phyloP scores from a whole-genome alignment of 2,113 vertebrate genomes.

The Pelecanus crispus region DNA sequence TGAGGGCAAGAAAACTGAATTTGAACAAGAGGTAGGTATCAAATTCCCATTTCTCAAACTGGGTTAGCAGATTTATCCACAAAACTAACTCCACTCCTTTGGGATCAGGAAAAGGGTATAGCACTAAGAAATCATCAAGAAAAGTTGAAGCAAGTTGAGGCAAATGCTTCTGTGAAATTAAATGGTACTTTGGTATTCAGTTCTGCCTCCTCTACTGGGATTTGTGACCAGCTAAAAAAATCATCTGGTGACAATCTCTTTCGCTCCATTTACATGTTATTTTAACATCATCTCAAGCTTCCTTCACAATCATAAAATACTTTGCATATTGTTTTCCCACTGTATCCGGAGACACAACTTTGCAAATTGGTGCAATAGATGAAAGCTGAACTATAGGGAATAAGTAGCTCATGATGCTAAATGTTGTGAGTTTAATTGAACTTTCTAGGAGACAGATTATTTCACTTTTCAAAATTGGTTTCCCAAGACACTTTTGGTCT shows the following conservation, averaged over 20 bases:
- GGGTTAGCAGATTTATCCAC: not conserved
- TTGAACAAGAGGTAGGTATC: not conserved
- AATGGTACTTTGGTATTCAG: not conserved
- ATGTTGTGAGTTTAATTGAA: conserved; percentile 4
- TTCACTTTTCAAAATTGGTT: not conserved
- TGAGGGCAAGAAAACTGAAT: not conserved
- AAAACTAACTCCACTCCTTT: not conserved
- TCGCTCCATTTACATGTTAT: not conserved
- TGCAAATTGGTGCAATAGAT: not conserved
- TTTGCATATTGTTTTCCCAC: not conserved
- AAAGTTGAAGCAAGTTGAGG: not conserved
- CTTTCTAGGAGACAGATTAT: not conserved
- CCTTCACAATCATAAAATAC: not conserved
- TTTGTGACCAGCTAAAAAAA: not conserved
- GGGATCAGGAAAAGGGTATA: not conserved
- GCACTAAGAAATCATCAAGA: not conserved
- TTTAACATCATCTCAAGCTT: not conserved
- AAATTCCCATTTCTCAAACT: not conserved
- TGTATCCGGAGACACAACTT: not conserved
- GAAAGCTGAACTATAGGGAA: not conserved
- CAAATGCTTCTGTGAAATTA: not conserved
- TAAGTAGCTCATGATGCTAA: not conserved
- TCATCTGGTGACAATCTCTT: not conserved
- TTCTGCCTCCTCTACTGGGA: not conserved
- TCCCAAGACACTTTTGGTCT: not conserved